Conservation (phyloP, 2,797 vertebrate genomes). For the Triplophysa bombifrons region DNA sequence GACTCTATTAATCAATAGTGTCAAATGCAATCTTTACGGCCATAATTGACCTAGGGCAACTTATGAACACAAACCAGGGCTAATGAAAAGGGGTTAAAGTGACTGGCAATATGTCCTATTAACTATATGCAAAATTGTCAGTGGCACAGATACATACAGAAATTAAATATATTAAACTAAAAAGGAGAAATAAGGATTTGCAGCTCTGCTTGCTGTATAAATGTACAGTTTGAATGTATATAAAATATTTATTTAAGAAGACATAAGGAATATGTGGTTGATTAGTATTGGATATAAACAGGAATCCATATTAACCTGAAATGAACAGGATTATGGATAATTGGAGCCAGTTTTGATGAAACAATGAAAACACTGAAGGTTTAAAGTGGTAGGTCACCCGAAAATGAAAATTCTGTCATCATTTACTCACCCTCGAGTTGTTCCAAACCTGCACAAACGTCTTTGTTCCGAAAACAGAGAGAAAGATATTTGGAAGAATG, state of each 20-base stretch:
- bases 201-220: background rate
- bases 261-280: background rate
- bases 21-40: constrained; percentile 72
- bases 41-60: constrained; percentile 69
- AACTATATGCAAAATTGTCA: constrained; percentile 1
- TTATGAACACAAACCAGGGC: constrained; percentile 56
- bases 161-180: background rate
- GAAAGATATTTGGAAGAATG: no score
- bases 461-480: no score
- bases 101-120: constrained; percentile 24
- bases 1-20: constrained; percentile 74
- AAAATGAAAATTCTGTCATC: no score
- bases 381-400: background rate
- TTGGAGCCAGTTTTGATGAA: background rate
- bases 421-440: no score
- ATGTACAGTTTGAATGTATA: background rate
- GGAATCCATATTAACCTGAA: background rate
- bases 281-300: background rate
- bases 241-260: background rate
- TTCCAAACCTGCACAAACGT: no score
- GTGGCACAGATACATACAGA: background rate
- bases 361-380: no score
- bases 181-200: background rate
- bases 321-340: background rate
- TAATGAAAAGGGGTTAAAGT: constrained; percentile 46